These are phyloP conservation scores for Hippotragus niger DNA, from an alignment of 2,113 vertebrate species.

Conservation along the genomic window DNA sequence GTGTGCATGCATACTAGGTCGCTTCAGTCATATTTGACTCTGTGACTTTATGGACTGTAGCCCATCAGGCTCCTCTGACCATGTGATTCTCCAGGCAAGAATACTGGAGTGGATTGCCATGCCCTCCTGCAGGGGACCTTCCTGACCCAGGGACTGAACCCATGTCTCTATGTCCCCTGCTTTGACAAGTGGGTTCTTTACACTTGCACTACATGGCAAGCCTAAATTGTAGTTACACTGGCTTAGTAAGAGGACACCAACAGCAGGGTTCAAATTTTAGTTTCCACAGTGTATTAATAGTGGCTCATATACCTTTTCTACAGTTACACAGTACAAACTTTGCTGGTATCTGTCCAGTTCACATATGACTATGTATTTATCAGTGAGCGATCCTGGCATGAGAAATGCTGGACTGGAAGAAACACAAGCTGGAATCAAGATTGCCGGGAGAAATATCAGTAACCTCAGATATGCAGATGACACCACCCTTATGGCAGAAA, in stretches of 20 bases:
- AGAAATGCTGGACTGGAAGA: too few relatives aligned
- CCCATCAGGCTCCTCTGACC: neutral
- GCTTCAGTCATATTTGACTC: neutral
- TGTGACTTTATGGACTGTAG: neutral
- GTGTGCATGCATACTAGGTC: accelerated
- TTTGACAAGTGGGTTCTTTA: neutral
- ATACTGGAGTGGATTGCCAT: neutral
- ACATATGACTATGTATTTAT: neutral
- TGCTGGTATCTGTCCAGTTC: neutral
- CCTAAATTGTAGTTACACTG: neutral
- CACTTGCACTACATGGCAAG: neutral
- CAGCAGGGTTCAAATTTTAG: neutral
- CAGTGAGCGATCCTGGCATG: neutral
- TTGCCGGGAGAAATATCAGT: too few relatives aligned
- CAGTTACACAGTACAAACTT: neutral
- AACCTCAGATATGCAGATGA: too few relatives aligned
- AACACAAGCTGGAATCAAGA: too few relatives aligned
- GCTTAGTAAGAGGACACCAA: neutral
- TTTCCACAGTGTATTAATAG: neutral
- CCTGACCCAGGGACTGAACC: neutral
- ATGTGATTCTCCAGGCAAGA: neutral
- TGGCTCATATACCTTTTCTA: neutral
- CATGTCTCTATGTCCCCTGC: neutral
- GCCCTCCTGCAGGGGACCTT: neutral
- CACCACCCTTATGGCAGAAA: too few relatives aligned